phyloP scores from a whole-genome alignment of 2,888 invertebrate species.

The Leptopilina drosophilae region DNA sequence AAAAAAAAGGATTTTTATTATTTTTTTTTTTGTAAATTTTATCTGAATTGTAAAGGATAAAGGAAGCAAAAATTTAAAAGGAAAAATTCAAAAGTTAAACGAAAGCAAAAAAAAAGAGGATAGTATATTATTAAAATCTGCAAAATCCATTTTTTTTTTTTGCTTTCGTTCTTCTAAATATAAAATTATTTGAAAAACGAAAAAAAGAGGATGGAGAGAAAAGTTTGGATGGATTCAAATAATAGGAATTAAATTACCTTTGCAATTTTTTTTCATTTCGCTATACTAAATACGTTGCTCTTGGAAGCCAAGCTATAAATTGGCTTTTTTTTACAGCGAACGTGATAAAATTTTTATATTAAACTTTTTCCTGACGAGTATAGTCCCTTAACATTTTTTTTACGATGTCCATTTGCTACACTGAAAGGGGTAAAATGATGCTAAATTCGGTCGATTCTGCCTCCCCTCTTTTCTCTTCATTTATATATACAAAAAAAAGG shows the following conservation, averaged over 20 bases:
- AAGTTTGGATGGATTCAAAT: too few relatives aligned
- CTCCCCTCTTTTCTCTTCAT: not conserved
- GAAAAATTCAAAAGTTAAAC: too few relatives aligned
- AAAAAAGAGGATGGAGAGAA: too few relatives aligned
- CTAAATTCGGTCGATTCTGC: not conserved
- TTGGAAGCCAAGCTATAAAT: not conserved
- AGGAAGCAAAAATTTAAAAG: too few relatives aligned
- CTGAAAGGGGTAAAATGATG: not conserved
- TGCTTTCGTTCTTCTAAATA: too few relatives aligned
- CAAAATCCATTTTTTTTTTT: too few relatives aligned
- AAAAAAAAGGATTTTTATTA: too few relatives aligned
- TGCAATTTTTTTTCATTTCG: not conserved
- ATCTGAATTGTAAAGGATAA: too few relatives aligned
- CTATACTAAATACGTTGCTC: not conserved
- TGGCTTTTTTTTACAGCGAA: constrained; percentile 2
- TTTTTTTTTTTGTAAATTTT: too few relatives aligned
- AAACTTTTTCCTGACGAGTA: constrained; percentile 1
- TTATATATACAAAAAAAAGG: not conserved
- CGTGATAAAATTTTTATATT: constrained; percentile 24
- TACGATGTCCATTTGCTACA: constrained; percentile 8
- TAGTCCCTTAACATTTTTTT: not conserved
- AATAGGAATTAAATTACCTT: not conserved
- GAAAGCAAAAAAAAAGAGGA: too few relatives aligned
- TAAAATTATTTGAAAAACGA: too few relatives aligned
- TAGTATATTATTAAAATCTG: too few relatives aligned